Evolutionary conservation across 2,797 vertebrate genomes (phyloP), one percentile per base, ranked within the genome.

Genomic region (Notolepis coatsorum): DNA sequence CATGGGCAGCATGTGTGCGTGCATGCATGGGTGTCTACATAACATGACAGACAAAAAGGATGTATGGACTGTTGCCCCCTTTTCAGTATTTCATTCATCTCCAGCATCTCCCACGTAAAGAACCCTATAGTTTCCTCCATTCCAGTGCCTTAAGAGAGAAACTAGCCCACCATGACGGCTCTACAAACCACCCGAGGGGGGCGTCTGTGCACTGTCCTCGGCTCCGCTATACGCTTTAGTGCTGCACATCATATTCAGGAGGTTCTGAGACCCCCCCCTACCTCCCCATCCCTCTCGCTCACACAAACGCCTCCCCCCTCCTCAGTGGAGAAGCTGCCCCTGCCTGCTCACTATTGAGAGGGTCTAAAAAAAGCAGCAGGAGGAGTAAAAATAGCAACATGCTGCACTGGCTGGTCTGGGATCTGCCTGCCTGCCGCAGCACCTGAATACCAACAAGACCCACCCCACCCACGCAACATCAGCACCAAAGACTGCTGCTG

Each of bases 301-400:
- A 8, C 15, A 3, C 39, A 46, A 25, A 21, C 53, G 15, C 51
- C 24, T 51, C 52, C 54, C 52, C 60, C 71, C 71, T 55, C 71
- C 70, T 58, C 65, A 67, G 72, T 87, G 84, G 80, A 65, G 72
- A 81, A 87, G 81, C 82, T 85, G 84, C 82, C 87, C 75, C 84
- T 42, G 77, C 84, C 93, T 92, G 91, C 94, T 95, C 95, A 95
- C 95, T 95, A 95, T 95, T 95, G 89, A 81, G 82, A 88, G 88
- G 87, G 93, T 85, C 96, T 98, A 99, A 97, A 98, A 98, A 98
- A 96, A 96, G 95, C 94, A 96, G 93, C 92, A 88, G 66, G 84
- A 89, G 90, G 88, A 95, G 94, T 98, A 98, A 98, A 98, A 99
- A 98, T 98, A 99, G 95, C 90, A 94, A 89, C 64, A 71, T 77